These are phyloP conservation scores for Cherax quadricarinatus DNA, from an alignment of 1,140 invertebrate genomes.

Conservation along the genomic window DNA sequence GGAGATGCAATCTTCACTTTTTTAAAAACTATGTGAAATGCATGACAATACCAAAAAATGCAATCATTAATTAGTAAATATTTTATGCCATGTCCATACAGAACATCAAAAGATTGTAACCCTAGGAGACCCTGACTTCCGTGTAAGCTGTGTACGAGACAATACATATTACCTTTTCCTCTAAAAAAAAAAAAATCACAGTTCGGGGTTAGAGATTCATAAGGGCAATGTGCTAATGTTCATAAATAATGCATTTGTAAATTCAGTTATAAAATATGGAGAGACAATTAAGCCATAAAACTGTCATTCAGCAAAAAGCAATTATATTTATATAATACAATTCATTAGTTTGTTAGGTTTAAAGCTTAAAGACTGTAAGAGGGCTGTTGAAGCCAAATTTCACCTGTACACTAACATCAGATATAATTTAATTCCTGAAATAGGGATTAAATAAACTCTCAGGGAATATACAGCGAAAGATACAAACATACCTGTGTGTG, in stretches of 20 bases:
- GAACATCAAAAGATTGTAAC: conserved; percentile 21
- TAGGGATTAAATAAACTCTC: no score
- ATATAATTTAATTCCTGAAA: no score
- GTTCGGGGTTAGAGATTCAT: neutral
- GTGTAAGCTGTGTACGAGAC: conserved; percentile 4
- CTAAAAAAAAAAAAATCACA: neutral
- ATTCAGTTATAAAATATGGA: neutral
- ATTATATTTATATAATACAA: no score
- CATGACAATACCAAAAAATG: conserved; percentile 15
- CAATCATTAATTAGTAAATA: conserved; percentile 21
- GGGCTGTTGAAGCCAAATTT: no score
- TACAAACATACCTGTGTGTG: neutral
- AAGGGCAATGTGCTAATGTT: neutral
- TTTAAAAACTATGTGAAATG: conserved; percentile 17
- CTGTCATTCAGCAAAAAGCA: neutral
- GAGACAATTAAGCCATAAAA: neutral
- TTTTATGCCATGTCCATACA: conserved; percentile 30
- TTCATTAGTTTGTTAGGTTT: no score
- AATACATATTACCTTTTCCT: neutral
- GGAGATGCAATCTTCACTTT: conserved; percentile 41
- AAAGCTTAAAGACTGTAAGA: no score
- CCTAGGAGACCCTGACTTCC: conserved; percentile 48
- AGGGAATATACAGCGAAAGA: neutral
- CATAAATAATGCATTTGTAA: neutral
- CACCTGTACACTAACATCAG: no score